A percentile compares a stretch with the other conserved stretches of the same genome.
Conservation (phyloP, 2,113 vertebrate genomes). For the Protobothrops flavoviridis region DNA sequence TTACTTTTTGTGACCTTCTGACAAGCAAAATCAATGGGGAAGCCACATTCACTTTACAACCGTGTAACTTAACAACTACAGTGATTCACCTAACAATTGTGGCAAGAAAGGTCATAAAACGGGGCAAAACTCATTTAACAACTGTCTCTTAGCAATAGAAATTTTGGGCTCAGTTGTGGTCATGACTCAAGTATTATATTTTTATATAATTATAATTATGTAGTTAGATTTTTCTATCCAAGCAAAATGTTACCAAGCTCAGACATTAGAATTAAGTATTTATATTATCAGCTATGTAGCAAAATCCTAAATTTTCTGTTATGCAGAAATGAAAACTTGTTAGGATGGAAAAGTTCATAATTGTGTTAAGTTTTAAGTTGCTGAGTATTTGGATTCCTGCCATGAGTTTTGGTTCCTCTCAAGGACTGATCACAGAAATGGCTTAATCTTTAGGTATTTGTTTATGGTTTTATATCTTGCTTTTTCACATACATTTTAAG, state of each 20-base stretch:
- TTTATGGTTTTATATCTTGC: background rate
- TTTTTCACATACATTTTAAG: background rate
- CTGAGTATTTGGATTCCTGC: background rate
- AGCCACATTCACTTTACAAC: too few species aligned
- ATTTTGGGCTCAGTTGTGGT: too few species aligned
- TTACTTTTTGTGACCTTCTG: too few species aligned
- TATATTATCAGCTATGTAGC: background rate
- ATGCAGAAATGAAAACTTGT: background rate
- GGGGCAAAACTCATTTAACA: too few species aligned
- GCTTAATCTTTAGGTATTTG: background rate
- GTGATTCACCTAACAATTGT: too few species aligned
- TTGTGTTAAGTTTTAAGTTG: background rate
- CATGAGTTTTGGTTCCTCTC: background rate
- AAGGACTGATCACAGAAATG: background rate
- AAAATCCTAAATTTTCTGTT: background rate
- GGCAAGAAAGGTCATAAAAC: too few species aligned
- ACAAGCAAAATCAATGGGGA: too few species aligned
- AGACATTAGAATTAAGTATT: background rate
- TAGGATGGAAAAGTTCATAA: background rate
- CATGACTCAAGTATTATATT: too few species aligned
- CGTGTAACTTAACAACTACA: too few species aligned
- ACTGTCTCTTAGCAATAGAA: too few species aligned
- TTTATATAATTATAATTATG: too few species aligned
- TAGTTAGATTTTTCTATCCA: background rate
- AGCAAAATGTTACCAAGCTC: background rate